A percentile compares a stretch with the other conserved stretches of the same genome.
These are phyloP conservation scores for Calypte anna DNA, from an alignment of 2,113 vertebrate genomes.

Conservation along the genomic window DNA sequence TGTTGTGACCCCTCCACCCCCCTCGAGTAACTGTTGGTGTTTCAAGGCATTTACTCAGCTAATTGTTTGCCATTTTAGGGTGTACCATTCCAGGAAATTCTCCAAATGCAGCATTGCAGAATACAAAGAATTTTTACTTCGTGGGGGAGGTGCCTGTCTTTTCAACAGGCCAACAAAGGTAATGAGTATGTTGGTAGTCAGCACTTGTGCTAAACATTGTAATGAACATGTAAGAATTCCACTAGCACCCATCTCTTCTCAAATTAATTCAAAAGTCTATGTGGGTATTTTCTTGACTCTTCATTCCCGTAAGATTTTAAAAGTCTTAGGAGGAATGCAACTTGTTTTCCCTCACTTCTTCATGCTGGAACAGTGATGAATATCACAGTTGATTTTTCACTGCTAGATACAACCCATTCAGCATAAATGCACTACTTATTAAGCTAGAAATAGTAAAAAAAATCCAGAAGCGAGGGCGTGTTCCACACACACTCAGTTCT, in stretches of 20 bases:
- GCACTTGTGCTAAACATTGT: background rate
- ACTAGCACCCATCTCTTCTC: background rate
- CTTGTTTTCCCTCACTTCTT: conserved; percentile 3
- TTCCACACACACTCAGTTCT: background rate
- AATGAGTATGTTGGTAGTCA: background rate
- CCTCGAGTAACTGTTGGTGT: background rate
- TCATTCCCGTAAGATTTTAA: background rate
- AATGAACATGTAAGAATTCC: background rate
- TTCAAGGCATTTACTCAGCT: conserved; percentile 24
- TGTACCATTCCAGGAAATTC: conserved; percentile 91
- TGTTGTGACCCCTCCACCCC: background rate
- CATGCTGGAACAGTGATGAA: background rate
- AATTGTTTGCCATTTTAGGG: conserved; percentile 77
- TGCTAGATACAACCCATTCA: background rate
- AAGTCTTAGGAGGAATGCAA: background rate
- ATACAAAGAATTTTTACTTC: conserved; percentile 93
- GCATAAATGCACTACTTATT: background rate
- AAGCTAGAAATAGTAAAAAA: background rate
- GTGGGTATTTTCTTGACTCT: background rate
- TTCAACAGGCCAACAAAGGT: conserved; percentile 98
- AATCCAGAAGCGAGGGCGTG: background rate
- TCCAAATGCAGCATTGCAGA: conserved; percentile 96
- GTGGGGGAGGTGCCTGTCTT: conserved; percentile 94
- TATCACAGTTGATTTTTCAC: background rate
- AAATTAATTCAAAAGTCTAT: background rate